Base-by-base conservation (phyloP, 2,113 vertebrate species). In the Leiothrix lutea region DNA sequence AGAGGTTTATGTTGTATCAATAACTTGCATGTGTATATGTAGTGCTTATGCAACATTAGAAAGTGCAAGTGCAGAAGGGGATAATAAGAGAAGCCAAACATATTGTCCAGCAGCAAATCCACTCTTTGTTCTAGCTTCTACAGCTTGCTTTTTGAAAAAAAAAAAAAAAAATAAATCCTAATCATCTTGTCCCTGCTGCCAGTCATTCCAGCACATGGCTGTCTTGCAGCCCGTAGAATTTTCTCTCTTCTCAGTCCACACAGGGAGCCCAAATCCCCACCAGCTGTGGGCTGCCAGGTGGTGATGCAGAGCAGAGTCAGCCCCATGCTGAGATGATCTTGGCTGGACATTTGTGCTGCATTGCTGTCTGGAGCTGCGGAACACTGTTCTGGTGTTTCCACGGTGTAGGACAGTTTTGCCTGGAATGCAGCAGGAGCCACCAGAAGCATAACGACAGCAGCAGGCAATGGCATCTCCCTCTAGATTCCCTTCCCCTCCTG, bases 381-480 rank as follows among this genome's bases (percentile, higher is more conserved):
- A 38, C 10, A 6, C 16, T 7, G 0, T 35, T 44, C 23, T 53
- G 25, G 31, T 48, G 65, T 45, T 87, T 28, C 51, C 42, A n/a
- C 13, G 12, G 47, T 0, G 2, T 11, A 13, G 36, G 16, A 58
- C 13, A 18, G 20, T 3, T 4, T 31, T 36, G 22, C 7, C n/a
- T 56, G 45, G 42, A 40, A 42, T 35, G 45, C 16, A 8, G 18
- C 35, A 78, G 35, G 44, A 77, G 58, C 38, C n/a, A 45, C 17
- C 48, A 38, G 33, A 80, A 50, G 31, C 20, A 1, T 14, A 29
- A 61, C 54, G 22, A 84, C 21, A 51, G 31, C 28, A 87, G 45
- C 28, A 81, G 17, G 19, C 21, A 57, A 45, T 3, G 33, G 24
- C 31, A 78, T 24, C 18, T 85, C 23, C 36, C 28, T 78, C 16